Base-by-base conservation (phyloP, 1,140 invertebrate species). In the Leptinotarsa undecemlineata region DNA sequence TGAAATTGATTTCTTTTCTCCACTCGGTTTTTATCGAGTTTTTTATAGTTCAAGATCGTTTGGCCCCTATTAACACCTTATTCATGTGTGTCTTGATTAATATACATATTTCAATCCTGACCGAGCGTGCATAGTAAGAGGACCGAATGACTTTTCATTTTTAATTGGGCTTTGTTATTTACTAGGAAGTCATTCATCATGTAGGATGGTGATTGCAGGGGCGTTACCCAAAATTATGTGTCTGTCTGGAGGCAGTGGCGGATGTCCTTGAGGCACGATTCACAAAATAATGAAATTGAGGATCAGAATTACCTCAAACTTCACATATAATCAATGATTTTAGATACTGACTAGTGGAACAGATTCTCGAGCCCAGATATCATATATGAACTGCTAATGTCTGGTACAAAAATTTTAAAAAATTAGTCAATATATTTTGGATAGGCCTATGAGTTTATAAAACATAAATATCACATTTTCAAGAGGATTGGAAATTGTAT, bases 1-100 rank as follows among this genome's bases (percentile, higher is more conserved):
- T 57, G 51, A 57, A 57, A 57, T 57, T 57, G 51, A 57, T 57
- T 57, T 57, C 51, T 17, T 19, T 57, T 57, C 51, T 19, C 15
- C 51, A 17, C 51, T 57, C 4, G 51, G 14, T 57, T 57, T 57
- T 57, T 57, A 57, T 57, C 51, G 51, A 57, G n/a, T 57, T 57
- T 57, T 57, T 57, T 57, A n/a, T 57, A 4, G 51, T 57, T n/a
- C 15, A n/a, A 57, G 15, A n/a, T 17, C 15, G 51, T 57, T 57
- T 57, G 17, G 51, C 17, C 51, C 51, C 51, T 15, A 57, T 57
- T 57, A 57, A 19, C 51, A 57, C 51, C 51, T 57, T 57, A 57
- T 57, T 57, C 51, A 57, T 57, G 51, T 57, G 51, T 57, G 51
- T 57, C 51, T 57, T 57, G 51, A 57, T 57, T 57, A 57, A 57